phyloP scores from a whole-genome alignment of 2,888 invertebrate species.

The Leptinotarsa peninsularis region DNA sequence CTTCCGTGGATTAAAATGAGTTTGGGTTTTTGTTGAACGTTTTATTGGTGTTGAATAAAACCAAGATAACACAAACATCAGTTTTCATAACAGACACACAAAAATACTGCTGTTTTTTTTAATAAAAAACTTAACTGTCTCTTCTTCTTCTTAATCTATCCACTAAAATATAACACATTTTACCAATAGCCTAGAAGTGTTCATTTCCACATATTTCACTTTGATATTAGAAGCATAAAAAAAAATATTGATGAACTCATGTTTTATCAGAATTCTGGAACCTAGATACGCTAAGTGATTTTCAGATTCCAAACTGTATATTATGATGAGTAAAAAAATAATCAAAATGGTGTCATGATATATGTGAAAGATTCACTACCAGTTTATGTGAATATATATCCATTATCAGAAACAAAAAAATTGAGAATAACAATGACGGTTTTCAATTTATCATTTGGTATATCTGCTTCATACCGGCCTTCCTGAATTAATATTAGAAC shows the following conservation, averaged over 20 bases:
- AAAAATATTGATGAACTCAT: slow-evolving; percentile 7
- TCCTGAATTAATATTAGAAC: no score
- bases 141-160: no score
- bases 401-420: slow-evolving; percentile 19
- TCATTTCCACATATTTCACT: background rate
- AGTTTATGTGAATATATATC: background rate
- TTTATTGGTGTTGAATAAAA: no score
- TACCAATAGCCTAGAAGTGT: background rate
- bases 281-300: background rate
- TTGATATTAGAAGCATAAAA: slow-evolving; percentile 15
- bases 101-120: no score
- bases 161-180: no score
- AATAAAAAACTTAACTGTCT: no score
- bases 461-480: background rate
- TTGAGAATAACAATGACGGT: slow-evolving; percentile 7
- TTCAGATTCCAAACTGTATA: slow-evolving; percentile 18
- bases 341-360: slow-evolving; percentile 18
- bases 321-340: slow-evolving; percentile 20
- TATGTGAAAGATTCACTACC: slow-evolving; percentile 4
- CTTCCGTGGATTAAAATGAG: no score
- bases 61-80: no score
- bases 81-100: no score
- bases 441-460: slow-evolving; percentile 4
- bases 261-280: slow-evolving; percentile 15
- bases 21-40: no score